Evolutionary conservation across 1,140 invertebrate genomes (phyloP).

Genomic region (Xylocopa sonorina): DNA sequence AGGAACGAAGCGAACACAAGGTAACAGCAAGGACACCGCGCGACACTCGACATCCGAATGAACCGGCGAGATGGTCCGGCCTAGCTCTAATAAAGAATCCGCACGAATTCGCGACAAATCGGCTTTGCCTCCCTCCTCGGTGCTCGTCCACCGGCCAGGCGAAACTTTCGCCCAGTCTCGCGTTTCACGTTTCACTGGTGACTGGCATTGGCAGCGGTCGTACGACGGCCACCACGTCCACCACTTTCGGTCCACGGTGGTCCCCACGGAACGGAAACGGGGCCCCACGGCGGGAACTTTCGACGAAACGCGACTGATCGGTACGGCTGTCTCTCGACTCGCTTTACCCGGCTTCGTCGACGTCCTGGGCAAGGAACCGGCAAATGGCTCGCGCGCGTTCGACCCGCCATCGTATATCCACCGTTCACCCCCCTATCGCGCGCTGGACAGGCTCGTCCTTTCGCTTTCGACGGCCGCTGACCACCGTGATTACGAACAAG

Average conservation of each 20-base stretch:
- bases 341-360: slow-evolving; percentile 15
- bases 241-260: slow-evolving; percentile 50
- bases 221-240: slow-evolving; percentile 25
- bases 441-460: slow-evolving; percentile 57
- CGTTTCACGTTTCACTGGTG: slow-evolving; percentile 76
- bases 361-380: slow-evolving; percentile 50
- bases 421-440: slow-evolving; percentile 43
- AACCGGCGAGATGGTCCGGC: neutral
- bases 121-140: slow-evolving; percentile 31
- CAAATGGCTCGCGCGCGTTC: slow-evolving; percentile 46
- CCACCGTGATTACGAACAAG: slow-evolving; percentile 28
- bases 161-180: slow-evolving; percentile 73
- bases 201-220: slow-evolving; percentile 66
- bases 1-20: slow-evolving; percentile 18
- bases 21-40: slow-evolving; percentile 31
- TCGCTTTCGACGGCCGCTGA: slow-evolving; percentile 70
- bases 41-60: slow-evolving; percentile 39
- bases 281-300: slow-evolving; percentile 12
- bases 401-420: slow-evolving; percentile 47
- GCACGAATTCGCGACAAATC: slow-evolving; percentile 14
- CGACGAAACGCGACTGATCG: neutral
- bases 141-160: slow-evolving; percentile 12
- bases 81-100: slow-evolving; percentile 35
- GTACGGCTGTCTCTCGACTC: neutral
- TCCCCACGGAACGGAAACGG: slow-evolving; percentile 28